Conservation (phyloP, 2,888 invertebrate genomes). For the Heliconius ethilla region DNA sequence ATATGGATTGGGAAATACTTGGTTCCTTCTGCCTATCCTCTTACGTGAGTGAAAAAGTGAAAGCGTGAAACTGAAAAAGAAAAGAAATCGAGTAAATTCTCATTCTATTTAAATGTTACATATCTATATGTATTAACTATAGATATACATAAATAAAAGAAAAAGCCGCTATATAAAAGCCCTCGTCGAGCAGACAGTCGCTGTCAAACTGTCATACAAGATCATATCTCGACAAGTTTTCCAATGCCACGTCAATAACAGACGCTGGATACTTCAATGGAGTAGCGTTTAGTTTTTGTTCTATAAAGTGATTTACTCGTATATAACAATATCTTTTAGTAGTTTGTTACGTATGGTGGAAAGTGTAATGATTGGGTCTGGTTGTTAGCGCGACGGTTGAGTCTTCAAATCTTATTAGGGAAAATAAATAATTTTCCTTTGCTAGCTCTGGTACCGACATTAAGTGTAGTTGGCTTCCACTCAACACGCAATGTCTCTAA, state of each 20-base stretch:
- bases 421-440: too few relatives aligned
- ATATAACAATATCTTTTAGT: neutral
- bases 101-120: neutral
- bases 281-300: neutral
- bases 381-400: too few relatives aligned
- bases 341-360: neutral
- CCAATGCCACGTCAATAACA: conserved; percentile 28
- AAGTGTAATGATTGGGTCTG: neutral
- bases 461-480: too few relatives aligned
- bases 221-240: conserved; percentile 28
- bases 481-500: too few relatives aligned
- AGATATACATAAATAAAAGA: neutral
- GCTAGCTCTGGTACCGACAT: too few relatives aligned
- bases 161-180: neutral
- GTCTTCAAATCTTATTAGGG: too few relatives aligned
- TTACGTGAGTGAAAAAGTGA: too few relatives aligned
- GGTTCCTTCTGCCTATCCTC: too few relatives aligned
- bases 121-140: neutral
- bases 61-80: too few relatives aligned
- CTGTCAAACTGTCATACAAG: conserved; percentile 25
- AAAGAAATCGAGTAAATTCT: neutral
- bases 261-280: conserved; percentile 1
- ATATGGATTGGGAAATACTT: too few relatives aligned
- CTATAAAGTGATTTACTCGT: neutral
- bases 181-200: conserved; percentile 5